These are phyloP conservation scores for Otus scops DNA, from an alignment of 2,797 vertebrate species.

Conservation along the genomic window DNA sequence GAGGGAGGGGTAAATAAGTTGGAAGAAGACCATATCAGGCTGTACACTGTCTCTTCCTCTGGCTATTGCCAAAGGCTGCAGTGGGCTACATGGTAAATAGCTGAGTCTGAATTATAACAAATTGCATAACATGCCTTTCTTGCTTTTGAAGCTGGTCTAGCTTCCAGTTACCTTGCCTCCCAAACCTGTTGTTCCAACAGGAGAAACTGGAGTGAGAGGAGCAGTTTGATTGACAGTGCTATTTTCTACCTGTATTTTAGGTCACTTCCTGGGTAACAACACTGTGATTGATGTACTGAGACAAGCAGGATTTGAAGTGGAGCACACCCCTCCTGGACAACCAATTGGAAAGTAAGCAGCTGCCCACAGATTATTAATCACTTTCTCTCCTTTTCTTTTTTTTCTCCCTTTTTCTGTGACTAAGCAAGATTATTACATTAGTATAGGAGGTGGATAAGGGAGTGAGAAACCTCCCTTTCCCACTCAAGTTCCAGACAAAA, in stretches of 20 bases:
- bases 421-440: background rate
- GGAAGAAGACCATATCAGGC: background rate
- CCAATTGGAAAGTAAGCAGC: slow-evolving; percentile 84
- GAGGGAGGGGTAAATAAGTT: background rate
- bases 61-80: background rate
- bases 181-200: background rate
- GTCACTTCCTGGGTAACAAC: slow-evolving; percentile 97
- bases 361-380: slow-evolving; percentile 37
- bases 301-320: slow-evolving; percentile 91
- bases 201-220: slow-evolving; percentile 12
- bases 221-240: slow-evolving; percentile 51
- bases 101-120: background rate
- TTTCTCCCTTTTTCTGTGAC: slow-evolving; percentile 4
- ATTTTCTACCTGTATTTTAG: slow-evolving; percentile 76
- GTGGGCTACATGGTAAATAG: background rate
- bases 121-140: background rate
- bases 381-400: slow-evolving; percentile 20
- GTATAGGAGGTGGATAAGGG: background rate
- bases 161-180: background rate
- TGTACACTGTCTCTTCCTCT: background rate
- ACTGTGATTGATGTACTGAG: slow-evolving; percentile 95
- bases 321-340: slow-evolving; percentile 87
- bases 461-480: background rate
- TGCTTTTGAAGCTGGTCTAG: background rate
- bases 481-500: slow-evolving; percentile 2